Evolutionary conservation across 2,113 vertebrate genomes (phyloP), one percentile per base, ranked within the genome.

Genomic region (Tor tambroides): DNA sequence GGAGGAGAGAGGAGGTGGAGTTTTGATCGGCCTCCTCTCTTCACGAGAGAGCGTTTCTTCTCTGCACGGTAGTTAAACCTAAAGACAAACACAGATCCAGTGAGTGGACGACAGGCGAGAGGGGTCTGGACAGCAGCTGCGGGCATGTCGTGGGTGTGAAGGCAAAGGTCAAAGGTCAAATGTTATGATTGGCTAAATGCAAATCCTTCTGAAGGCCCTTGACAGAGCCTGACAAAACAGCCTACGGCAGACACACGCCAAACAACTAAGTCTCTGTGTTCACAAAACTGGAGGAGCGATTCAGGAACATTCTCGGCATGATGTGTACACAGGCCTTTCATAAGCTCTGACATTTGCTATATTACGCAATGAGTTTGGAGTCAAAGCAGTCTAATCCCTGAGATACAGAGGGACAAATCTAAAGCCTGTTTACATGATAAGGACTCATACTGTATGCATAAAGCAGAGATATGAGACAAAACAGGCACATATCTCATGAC

Each of bases 371-470:
- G 90, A 83, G 91, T 92, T 92, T 91, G 88, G 81, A 93, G 86
- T 91, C 91, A 92, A 92, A 92, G 91, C 93, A 90, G 61, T 51
- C 30, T 92, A 93, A 94, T 93, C 91, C 41, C 76, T 81, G 88
- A 89, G 92, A 89, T 80, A 80, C 51, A 5, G 78, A 87, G 84
- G 88, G 90, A 90, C 89, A 43, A 65, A 19, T 80, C 80, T 74
- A 89, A 35, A 90, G 84, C 59, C 21, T 17, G 77, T 83, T 82
- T 54, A 28, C 81, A 54, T 78, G 82, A 77, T 71, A 88, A 35
- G n/a, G 59, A 54, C 4, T 32, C 61, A 75, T 23, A 35, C 30
- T 35, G 77, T 38, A 17, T 56, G 21, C 3, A 41, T 38, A 72
- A 54, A 87, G 28, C 0, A 38, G 77, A 67, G 49, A 8, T 67